Evolutionary conservation across 2,113 vertebrate genomes (phyloP).

Genomic region (Eptesicus fuscus): DNA sequence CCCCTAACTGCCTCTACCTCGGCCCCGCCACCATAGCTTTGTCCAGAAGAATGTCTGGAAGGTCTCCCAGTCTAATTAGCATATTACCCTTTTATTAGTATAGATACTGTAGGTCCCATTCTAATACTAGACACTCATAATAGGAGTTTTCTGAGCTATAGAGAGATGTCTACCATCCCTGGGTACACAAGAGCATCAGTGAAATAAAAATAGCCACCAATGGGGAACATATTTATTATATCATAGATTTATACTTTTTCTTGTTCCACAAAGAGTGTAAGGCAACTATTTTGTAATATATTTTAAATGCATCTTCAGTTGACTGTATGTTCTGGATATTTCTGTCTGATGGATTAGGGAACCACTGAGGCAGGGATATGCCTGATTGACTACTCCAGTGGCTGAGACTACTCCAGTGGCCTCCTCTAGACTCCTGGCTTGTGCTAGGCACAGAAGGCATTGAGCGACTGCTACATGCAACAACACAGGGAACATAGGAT

Average conservation of each 20-base stretch:
- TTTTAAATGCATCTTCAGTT: not conserved
- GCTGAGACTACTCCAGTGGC: not conserved
- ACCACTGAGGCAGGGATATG: not conserved
- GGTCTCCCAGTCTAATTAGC: too few relatives aligned
- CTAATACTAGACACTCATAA: not conserved
- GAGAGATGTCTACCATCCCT: not conserved
- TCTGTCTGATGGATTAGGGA: not conserved
- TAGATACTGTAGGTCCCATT: not conserved
- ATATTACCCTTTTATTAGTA: too few relatives aligned
- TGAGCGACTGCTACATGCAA: not conserved
- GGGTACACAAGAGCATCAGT: not conserved
- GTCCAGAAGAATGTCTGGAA: too few relatives aligned
- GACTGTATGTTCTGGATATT: not conserved
- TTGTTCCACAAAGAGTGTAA: not conserved
- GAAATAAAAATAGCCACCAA: slow-evolving; percentile 11
- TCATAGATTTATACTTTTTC: not conserved
- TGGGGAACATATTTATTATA: slow-evolving; percentile 5
- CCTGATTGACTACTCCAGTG: not conserved
- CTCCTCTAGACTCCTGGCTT: not conserved
- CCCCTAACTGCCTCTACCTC: too few relatives aligned
- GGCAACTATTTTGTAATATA: not conserved
- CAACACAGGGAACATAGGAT: not conserved
- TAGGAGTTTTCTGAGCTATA: not conserved
- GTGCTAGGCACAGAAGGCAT: not conserved
- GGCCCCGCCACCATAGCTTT: too few relatives aligned